Conservation (phyloP, 2,797 vertebrate species). For the Psittacula echo region DNA sequence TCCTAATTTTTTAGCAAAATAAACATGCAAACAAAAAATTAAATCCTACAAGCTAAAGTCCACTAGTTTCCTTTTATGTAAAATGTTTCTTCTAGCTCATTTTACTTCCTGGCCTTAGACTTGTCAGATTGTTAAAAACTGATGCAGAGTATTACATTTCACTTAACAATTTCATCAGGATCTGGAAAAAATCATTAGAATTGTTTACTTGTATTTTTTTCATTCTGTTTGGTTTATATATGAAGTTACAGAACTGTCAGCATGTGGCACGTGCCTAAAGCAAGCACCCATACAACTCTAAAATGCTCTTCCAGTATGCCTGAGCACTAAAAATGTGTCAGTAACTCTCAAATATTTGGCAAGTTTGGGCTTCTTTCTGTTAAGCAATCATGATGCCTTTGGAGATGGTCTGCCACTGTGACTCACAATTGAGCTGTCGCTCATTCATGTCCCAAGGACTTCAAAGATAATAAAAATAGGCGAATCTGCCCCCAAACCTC, state of each 20-base stretch:
- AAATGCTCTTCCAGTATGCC: background rate
- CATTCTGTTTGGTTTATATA: background rate
- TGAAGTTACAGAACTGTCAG: background rate
- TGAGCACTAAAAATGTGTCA: background rate
- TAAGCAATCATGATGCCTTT: background rate
- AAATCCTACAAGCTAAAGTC: background rate
- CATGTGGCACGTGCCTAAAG: fast-evolving
- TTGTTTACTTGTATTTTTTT: background rate
- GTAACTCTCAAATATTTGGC: background rate
- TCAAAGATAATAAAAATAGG: background rate
- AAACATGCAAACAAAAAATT: background rate
- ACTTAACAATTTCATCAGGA: background rate
- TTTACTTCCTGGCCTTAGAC: background rate
- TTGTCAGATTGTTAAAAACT: background rate
- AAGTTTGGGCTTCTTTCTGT: background rate
- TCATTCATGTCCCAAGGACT: background rate
- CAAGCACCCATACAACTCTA: background rate
- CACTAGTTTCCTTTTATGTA: background rate
- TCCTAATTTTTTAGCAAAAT: background rate
- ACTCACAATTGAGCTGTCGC: background rate
- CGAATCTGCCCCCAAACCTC: background rate
- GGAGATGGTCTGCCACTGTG: background rate
- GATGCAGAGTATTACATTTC: background rate
- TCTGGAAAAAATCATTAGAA: background rate
- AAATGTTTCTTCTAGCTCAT: background rate